Conservation (phyloP, 2,113 vertebrate genomes). For the Oxygymnocypris stewartii region DNA sequence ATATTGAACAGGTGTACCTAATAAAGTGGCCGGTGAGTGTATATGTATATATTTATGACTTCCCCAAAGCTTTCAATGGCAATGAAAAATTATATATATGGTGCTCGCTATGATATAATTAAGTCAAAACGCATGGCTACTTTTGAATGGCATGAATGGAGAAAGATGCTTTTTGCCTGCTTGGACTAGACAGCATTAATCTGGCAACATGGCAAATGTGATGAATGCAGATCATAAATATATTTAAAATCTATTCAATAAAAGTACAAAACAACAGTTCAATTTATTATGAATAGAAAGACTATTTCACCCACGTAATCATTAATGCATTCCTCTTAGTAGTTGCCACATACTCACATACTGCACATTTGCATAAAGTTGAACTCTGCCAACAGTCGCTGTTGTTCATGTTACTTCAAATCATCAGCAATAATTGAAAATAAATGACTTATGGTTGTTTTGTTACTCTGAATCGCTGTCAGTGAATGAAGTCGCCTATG, state of each 20-base stretch:
- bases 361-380: not conserved
- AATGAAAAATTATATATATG: not conserved
- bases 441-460: conserved; percentile 10
- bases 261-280: not conserved
- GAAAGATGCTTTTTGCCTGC: not conserved
- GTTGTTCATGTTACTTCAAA: not conserved
- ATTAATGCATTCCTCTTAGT: not conserved
- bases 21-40: too few species aligned
- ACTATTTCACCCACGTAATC: not conserved
- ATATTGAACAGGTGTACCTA: too few species aligned
- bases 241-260: not conserved
- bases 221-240: not conserved
- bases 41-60: too few species aligned
- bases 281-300: not conserved
- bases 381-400: not conserved
- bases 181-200: not conserved
- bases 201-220: not conserved
- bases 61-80: too few species aligned
- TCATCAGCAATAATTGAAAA: conserved; percentile 7
- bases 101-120: not conserved
- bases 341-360: not conserved
- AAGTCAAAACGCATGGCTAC: not conserved
- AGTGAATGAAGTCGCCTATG: not conserved
- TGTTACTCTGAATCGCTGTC: conserved; percentile 5
- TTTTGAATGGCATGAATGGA: not conserved